Conservation (phyloP, 2,113 vertebrate genomes). For the Corythornis vintsioides region DNA sequence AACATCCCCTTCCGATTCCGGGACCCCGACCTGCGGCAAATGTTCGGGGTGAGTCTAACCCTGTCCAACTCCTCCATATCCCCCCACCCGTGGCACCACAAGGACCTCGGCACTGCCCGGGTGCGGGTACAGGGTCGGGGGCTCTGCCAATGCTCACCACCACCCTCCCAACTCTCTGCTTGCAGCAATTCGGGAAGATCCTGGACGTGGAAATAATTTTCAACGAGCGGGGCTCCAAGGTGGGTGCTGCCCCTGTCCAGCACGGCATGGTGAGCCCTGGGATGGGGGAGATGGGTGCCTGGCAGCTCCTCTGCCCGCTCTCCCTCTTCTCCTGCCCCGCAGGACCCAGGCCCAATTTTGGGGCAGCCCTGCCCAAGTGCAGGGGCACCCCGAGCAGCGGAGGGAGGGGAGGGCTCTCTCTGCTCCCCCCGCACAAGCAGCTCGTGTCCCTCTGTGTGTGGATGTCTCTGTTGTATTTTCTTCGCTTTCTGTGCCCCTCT, state of each 20-base stretch:
- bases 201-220: conserved; percentile 98
- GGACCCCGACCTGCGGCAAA: conserved; percentile 95
- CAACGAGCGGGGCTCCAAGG: conserved; percentile 98
- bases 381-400: rapidly evolving
- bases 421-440: neutral
- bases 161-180: conserved; percentile 54
- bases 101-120: neutral
- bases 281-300: neutral
- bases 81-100: rapidly evolving
- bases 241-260: conserved; percentile 77
- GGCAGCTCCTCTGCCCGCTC: conserved; percentile 60
- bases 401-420: neutral
- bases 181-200: conserved; percentile 97
- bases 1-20: conserved; percentile 99
- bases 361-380: rapidly evolving
- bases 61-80: rapidly evolving
- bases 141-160: neutral
- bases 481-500: conserved; percentile 56
- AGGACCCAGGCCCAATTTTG: rapidly evolving
- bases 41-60: conserved; percentile 90
- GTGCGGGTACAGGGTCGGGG: neutral
- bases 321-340: conserved; percentile 5
- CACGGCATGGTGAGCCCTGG: neutral
- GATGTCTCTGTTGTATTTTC: conserved; percentile 45
- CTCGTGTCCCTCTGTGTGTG: conserved; percentile 14